phyloP scores from a whole-genome alignment of 2,888 invertebrate species.

The Thera obeliscata region DNA sequence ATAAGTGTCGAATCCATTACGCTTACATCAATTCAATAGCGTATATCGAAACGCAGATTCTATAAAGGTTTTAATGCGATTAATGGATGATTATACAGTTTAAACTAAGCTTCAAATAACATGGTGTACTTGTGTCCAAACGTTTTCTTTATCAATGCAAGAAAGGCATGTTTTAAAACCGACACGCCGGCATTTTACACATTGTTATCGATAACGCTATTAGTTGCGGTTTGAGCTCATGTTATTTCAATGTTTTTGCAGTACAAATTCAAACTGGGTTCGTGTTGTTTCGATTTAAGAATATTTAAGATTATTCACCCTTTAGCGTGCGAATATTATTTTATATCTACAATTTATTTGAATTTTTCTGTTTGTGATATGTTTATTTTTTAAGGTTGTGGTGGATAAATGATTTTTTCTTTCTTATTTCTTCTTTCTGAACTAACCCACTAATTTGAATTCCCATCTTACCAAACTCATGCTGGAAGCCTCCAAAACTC shows the following conservation, averaged over 20 bases:
- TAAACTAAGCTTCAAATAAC: conserved; percentile 10
- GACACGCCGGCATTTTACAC: conserved; percentile 25
- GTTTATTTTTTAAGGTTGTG: too few relatives aligned
- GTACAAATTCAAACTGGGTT: neutral
- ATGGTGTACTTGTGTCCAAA: conserved; percentile 13
- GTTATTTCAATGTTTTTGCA: conserved; percentile 32
- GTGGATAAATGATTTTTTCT: too few relatives aligned
- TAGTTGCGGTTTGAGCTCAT: conserved; percentile 33
- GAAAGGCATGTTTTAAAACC: conserved; percentile 30
- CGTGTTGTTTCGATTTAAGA: too few relatives aligned
- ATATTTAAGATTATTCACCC: too few relatives aligned
- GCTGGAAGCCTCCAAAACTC: too few relatives aligned
- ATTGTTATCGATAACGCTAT: conserved; percentile 36
- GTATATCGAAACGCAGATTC: conserved; percentile 43
- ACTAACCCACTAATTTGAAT: too few relatives aligned
- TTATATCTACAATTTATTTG: too few relatives aligned
- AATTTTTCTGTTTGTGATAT: too few relatives aligned
- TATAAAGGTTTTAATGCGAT: conserved; percentile 47
- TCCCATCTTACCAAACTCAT: too few relatives aligned
- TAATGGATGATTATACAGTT: conserved; percentile 36
- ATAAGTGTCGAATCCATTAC: conserved; percentile 40
- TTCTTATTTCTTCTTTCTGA: too few relatives aligned
- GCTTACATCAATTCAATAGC: conserved; percentile 40
- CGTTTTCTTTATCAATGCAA: conserved; percentile 11
- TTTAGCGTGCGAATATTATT: too few relatives aligned